Evolutionary conservation across 2,113 vertebrate genomes (phyloP).

Genomic region (Mionectes macconnelli): DNA sequence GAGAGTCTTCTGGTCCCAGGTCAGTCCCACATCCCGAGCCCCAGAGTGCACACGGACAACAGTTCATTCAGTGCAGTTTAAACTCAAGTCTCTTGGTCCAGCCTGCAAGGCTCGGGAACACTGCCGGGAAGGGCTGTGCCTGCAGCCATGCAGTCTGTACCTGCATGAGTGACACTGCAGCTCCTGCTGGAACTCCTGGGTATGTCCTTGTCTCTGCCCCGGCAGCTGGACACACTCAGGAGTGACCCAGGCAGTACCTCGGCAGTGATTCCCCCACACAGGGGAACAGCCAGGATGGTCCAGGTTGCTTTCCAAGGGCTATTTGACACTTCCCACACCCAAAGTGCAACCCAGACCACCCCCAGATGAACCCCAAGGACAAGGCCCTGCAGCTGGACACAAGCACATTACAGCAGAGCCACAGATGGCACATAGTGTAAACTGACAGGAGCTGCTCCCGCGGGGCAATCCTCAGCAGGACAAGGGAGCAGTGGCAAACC

Average conservation of each 20-base stretch:
- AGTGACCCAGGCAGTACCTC: not conserved
- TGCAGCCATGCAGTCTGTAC: not conserved
- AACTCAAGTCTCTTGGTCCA: not conserved
- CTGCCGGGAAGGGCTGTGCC: not conserved
- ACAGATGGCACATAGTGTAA: not conserved
- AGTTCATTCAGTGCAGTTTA: conserved; percentile 34
- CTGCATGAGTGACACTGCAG: not conserved
- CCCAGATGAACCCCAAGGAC: not conserved
- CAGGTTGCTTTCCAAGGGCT: not conserved
- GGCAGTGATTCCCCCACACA: not conserved
- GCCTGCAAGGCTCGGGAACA: not conserved
- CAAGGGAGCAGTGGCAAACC: not conserved
- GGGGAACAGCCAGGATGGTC: not conserved
- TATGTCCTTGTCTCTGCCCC: not conserved
- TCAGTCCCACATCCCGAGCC: not conserved
- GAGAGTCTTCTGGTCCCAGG: not conserved
- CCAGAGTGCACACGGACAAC: not conserved
- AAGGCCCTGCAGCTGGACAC: not conserved
- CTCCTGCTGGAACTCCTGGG: not conserved
- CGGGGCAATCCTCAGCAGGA: not conserved
- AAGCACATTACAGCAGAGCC: not conserved
- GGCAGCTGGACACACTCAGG: not conserved
- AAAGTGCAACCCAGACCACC: not conserved
- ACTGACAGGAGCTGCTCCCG: not conserved
- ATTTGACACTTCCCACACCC: not conserved